A percentile compares a stretch with the other conserved stretches of the same genome.
phyloP scores from a whole-genome alignment of 2,888 invertebrate genomes.

The Eupithecia vulgata region DNA sequence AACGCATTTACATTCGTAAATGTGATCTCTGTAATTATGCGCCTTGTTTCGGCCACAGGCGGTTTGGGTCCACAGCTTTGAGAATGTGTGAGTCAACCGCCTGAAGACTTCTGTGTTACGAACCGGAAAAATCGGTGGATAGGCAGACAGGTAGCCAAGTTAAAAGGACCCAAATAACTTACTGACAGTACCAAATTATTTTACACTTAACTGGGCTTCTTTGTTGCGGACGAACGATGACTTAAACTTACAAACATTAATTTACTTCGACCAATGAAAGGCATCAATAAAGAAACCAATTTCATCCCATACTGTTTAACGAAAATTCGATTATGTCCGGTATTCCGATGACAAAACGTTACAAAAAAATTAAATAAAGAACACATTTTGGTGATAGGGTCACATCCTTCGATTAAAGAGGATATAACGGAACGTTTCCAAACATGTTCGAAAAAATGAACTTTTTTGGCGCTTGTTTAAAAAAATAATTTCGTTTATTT shows the following conservation, averaged over 20 bases:
- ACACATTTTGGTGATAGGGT: constrained; percentile 53
- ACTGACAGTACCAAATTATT: constrained; percentile 25
- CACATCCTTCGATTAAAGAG: constrained; percentile 69
- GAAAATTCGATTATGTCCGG: constrained; percentile 79
- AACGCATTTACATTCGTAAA: constrained; percentile 77
- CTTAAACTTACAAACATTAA: constrained; percentile 57
- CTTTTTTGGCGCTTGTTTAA: constrained; percentile 67
- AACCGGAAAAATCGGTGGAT: constrained; percentile 36
- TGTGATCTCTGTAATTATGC: constrained; percentile 79
- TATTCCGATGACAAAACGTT: constrained; percentile 66
- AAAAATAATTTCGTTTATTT: constrained; percentile 74
- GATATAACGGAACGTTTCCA: constrained; percentile 71
- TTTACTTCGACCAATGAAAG: constrained; percentile 63
- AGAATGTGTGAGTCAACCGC: constrained; percentile 48
- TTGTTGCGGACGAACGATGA: constrained; percentile 15
- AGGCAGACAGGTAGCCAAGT: constrained; percentile 13
- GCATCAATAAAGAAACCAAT: constrained; percentile 76
- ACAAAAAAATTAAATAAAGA: constrained; percentile 56
- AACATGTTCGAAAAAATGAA: constrained; percentile 69
- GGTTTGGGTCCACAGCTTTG: constrained; percentile 51
- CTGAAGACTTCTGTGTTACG: constrained; percentile 65
- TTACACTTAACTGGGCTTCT: constrained; percentile 6
- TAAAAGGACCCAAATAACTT: constrained; percentile 22
- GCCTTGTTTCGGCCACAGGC: constrained; percentile 72
- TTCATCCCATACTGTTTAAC: constrained; percentile 79